phyloP scores from a whole-genome alignment of 2,113 vertebrate genomes.

The Rhabdomys dilectus region DNA sequence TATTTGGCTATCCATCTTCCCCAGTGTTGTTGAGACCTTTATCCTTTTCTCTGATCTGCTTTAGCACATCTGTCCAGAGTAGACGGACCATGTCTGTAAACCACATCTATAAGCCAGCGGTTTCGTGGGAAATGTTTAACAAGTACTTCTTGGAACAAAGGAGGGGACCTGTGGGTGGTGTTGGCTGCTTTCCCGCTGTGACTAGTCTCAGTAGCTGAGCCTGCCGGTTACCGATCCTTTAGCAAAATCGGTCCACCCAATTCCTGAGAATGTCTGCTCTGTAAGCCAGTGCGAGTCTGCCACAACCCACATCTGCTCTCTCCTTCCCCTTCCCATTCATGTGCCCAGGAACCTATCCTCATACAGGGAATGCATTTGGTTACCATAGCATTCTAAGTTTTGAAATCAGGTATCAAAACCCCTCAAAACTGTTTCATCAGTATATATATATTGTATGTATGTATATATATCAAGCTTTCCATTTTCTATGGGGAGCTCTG shows the following conservation, averaged over 20 bases:
- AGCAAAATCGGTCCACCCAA: not conserved
- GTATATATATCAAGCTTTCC: too few relatives aligned
- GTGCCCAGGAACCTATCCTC: not conserved
- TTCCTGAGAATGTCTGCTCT: not conserved
- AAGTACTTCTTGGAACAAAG: not conserved
- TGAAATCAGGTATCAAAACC: not conserved
- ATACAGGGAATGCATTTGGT: not conserved
- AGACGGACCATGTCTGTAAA: not conserved
- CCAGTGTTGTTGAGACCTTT: not conserved
- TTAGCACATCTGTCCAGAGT: constrained; percentile 26
- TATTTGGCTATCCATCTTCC: not conserved
- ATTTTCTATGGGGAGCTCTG: constrained; percentile 18
- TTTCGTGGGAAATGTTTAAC: constrained; percentile 20
- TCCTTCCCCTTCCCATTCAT: not conserved
- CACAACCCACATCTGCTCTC: not conserved
- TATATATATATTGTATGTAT: constrained; percentile 8
- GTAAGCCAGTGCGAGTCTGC: not conserved
- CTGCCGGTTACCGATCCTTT: not conserved
- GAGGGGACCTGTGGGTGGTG: not conserved
- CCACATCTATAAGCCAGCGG: not conserved
- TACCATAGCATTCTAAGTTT: not conserved
- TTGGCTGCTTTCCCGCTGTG: not conserved
- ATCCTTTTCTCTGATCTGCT: not conserved
- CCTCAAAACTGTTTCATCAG: not conserved
- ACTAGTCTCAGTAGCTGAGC: not conserved